Base-by-base conservation (phyloP, 2,113 vertebrate genomes). In the Pluvianellus socialis region DNA sequence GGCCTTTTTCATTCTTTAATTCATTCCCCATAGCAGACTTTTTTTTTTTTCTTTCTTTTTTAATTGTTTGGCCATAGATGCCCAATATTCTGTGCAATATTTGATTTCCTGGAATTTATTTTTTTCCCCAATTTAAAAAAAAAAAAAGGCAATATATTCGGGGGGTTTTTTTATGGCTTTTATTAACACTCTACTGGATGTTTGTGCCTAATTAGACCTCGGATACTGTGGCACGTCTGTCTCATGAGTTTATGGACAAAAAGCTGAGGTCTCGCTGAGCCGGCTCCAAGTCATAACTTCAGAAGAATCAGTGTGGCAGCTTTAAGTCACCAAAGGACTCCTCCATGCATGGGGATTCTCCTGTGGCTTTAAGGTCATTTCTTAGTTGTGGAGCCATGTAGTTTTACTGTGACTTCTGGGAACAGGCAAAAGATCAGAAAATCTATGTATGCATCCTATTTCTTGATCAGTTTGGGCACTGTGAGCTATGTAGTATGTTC, bases 221-320 rank as follows among this genome's bases (percentile, higher is more conserved):
- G 49, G 63, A 7, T 90, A 40, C 30, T 77, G 38, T 71, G 32
- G n/a, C 40, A 67, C 0, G 0, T 50, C 53, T 62, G 5, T 45
- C 44, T 56, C 76, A 33, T 53, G 59, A 18, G 30, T 47, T 84
- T 88, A 35, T 32, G 55, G 67, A 53, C n/a, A 53, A 66, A 92
- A 59, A 71, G 10, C 50, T 83, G 38, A 70, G 53, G 42, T 94
- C 38, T 81, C 45, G 44, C 67, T 62, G 72, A 77, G 59, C 49
- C 8, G 5, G 20, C n/a, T 92, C 42, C 50, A 67, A 67, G 63
- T 45, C 8, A 8, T 40, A 45, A 73, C 67, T 91, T 91, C 67
- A 56, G 75, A 83, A 77, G 67, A 40, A 58, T 47, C 72, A 83
- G 10, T 38, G 68, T 18, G 79, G 38, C 18, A 75, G 12, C 52